Base-by-base conservation (phyloP, 2,113 vertebrate species). In the Accipiter cooperii region DNA sequence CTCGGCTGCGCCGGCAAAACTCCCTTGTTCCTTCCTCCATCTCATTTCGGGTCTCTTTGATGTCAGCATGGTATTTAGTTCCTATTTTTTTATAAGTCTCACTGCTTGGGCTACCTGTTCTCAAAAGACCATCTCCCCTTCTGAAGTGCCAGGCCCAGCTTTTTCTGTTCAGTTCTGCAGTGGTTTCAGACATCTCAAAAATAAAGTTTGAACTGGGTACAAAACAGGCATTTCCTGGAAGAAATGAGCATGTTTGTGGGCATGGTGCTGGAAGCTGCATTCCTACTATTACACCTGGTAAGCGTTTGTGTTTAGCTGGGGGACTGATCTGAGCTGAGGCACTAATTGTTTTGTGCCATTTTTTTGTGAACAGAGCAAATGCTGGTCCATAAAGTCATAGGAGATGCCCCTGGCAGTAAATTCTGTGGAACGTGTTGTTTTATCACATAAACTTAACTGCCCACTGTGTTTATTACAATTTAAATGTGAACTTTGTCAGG, bases 121-220 rank as follows among this genome's bases (percentile, higher is more conserved):
- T 52, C 6, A 3, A 31, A 21, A n/a, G 51, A 26, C 21, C 18
- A 3, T 46, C 19, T 74, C 13, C 9, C 8, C 29, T 20, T 17
- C 57, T 1, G 16, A 73, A 25, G 24, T 47, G 33, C 33, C 1
- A 3, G 26, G 38, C 5, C 1, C 28, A 38, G n/a, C 66, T 69
- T 44, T 44, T 63, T 51, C 17, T 40, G 20, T 40, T 58, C 44
- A n/a, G 42, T 63, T 66, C 29, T 69, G 19, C 10, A 64, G 44
- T 2, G 0, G 0, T 80, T 87, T 70, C 51, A 52, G 17, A 8
- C 8, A 2, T n/a, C 65, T 78, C 47, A 49, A 18, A 73, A 47
- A 14, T 8, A 6, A 1, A 29, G 2, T 87, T 57, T 33, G 74
- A 17, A 6, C n/a, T 7, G 2, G 31, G 9, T 42, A 49, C 36